Evolutionary conservation across 2,113 vertebrate species (phyloP).

Genomic region (Numida meleagris): DNA sequence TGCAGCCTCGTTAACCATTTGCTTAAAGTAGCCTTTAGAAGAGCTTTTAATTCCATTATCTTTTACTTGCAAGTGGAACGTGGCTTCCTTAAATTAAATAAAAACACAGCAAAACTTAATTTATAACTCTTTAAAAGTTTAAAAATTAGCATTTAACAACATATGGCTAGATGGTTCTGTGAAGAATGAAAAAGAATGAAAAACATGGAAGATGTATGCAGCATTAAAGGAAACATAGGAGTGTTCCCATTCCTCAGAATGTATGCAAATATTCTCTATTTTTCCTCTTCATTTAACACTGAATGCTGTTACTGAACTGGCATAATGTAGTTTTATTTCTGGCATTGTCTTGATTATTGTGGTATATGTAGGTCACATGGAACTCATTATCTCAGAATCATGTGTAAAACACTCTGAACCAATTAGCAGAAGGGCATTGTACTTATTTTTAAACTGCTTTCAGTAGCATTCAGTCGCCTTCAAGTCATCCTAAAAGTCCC

Average conservation of each 20-base stretch:
- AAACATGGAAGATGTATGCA: background rate
- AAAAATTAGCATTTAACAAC: background rate
- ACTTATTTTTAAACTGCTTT: background rate
- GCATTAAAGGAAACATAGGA: background rate
- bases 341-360: slow-evolving; percentile 28
- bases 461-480: background rate
- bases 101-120: background rate
- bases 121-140: background rate
- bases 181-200: background rate
- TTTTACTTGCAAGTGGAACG: background rate
- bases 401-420: background rate
- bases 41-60: background rate
- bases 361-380: slow-evolving; percentile 29
- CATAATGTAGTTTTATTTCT: background rate
- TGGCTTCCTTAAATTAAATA: background rate
- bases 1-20: background rate
- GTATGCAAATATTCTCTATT: background rate
- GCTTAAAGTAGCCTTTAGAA: background rate
- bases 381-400: slow-evolving; percentile 46
- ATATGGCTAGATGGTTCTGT: background rate
- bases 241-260: background rate
- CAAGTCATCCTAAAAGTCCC: background rate
- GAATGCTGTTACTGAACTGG: background rate
- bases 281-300: fast-evolving
- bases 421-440: background rate